Percentiles rank a stretch among this genome's conserved stretches.
phyloP scores from a whole-genome alignment of 2,113 vertebrate species.

The Paramisgurnus dabryanus region DNA sequence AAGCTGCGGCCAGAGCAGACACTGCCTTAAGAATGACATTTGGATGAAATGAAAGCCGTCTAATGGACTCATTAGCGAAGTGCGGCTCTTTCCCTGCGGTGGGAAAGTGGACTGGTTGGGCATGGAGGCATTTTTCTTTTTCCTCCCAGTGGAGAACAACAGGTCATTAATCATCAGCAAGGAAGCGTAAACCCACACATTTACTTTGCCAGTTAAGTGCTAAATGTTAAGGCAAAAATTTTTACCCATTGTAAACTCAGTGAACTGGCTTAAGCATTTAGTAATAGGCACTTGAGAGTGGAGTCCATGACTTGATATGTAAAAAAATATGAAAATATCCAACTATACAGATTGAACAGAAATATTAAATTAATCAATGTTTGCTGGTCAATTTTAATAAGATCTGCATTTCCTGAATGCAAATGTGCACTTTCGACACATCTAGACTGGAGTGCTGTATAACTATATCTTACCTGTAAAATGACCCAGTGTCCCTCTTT shows the following conservation, averaged over 20 bases:
- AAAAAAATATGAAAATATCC: too few species aligned
- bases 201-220: background rate
- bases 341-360: too few species aligned
- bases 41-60: slow-evolving; percentile 45
- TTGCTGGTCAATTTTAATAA: too few species aligned
- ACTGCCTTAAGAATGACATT: slow-evolving; percentile 49
- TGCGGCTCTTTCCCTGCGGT: slow-evolving; percentile 45
- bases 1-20: slow-evolving; percentile 32
- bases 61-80: slow-evolving; percentile 60
- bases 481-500: slow-evolving; percentile 94
- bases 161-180: slow-evolving; percentile 57
- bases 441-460: background rate
- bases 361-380: too few species aligned
- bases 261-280: background rate
- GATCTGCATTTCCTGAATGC: too few species aligned
- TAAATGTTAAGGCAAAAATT: background rate
- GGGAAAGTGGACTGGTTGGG: slow-evolving; percentile 39
- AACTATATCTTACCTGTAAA: slow-evolving; percentile 79
- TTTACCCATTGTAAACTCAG: background rate
- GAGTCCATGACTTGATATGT: too few species aligned
- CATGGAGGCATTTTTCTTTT: slow-evolving; percentile 42
- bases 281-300: background rate
- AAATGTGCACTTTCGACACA: too few species aligned
- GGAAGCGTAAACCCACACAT: slow-evolving; percentile 27
- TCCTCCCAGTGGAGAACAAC: slow-evolving; percentile 45